A percentile compares a stretch with the other conserved stretches of the same genome.
phyloP scores from a whole-genome alignment of 2,888 invertebrate species.

The Bombyx huttoni region DNA sequence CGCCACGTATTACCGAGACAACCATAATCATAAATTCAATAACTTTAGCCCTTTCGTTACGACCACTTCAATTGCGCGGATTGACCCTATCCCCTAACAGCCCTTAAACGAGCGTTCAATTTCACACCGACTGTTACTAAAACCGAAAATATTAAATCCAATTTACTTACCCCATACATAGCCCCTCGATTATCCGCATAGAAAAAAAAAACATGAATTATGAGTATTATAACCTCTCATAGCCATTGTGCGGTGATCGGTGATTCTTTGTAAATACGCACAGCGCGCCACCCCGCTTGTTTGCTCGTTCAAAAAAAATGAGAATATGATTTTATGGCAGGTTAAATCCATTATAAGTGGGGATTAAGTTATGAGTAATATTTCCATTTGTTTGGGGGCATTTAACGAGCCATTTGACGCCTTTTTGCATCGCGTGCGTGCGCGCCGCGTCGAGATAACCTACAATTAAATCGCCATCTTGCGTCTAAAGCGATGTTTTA shows the following conservation, averaged over 20 bases:
- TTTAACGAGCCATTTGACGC: conserved; percentile 67
- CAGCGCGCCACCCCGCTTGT: conserved; percentile 50
- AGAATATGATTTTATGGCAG: conserved; percentile 69
- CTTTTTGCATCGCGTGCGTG: conserved; percentile 51
- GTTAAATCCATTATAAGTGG: conserved; percentile 67
- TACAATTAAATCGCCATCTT: conserved; percentile 41
- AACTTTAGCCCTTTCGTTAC: conserved; percentile 24
- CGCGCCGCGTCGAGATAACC: conserved; percentile 33
- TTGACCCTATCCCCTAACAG: conserved; percentile 47
- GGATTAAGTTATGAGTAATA: conserved; percentile 70
- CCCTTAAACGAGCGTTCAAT: conserved; percentile 63
- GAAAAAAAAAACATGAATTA: conserved; percentile 57
- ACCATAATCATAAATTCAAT: conserved; percentile 13
- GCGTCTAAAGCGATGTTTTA: conserved; percentile 26
- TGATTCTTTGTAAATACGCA: conserved; percentile 48
- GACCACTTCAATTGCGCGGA: conserved; percentile 34
- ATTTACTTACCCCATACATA: conserved; percentile 50
- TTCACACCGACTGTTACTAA: conserved; percentile 65
- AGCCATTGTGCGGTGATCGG: conserved; percentile 58
- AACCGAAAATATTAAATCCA: conserved; percentile 71
- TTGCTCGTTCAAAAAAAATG: conserved; percentile 47
- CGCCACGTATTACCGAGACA: neutral
- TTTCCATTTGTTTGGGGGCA: conserved; percentile 61
- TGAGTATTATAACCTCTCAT: conserved; percentile 62
- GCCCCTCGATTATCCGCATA: conserved; percentile 56